phyloP scores from a whole-genome alignment of 2,888 invertebrate genomes.

The Agrypnus murinus region DNA sequence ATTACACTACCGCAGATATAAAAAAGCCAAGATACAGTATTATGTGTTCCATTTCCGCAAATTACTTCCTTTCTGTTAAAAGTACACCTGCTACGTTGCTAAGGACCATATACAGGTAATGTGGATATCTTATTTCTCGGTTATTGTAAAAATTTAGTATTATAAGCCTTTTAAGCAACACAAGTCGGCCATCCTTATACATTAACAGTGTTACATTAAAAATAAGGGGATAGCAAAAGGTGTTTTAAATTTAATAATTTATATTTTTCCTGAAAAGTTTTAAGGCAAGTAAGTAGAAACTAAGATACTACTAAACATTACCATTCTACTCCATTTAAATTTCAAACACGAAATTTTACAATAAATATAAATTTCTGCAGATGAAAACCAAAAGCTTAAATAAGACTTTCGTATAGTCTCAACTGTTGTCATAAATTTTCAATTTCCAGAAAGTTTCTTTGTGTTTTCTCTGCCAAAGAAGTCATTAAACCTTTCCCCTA shows the following conservation, averaged over 20 bases:
- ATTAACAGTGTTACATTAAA: too few species aligned
- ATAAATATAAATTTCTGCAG: conserved; percentile 22
- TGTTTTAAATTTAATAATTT: neutral
- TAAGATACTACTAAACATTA: neutral
- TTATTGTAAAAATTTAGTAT: too few species aligned
- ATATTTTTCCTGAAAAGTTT: neutral
- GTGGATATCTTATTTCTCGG: neutral
- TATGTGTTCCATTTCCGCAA: conserved; percentile 5
- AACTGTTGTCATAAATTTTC: conserved; percentile 21
- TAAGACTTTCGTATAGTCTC: conserved; percentile 10
- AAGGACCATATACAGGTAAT: conserved; percentile 2
- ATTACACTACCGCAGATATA: neutral
- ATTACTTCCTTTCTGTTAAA: conserved; percentile 15
- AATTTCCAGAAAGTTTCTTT: conserved; percentile 26
- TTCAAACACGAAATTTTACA: conserved; percentile 12
- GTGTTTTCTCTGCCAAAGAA: conserved; percentile 22
- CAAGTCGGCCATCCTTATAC: too few species aligned
- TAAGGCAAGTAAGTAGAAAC: neutral
- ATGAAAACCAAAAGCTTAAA: conserved; percentile 18
- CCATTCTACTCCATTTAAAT: conserved; percentile 8
- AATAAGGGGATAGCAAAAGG: too few species aligned
- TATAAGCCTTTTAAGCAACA: too few species aligned
- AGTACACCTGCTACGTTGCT: conserved; percentile 10
- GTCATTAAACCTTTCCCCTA: conserved; percentile 17
- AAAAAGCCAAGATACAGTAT: neutral